These are phyloP conservation scores for Crocuta crocuta DNA, from an alignment of 2,113 vertebrate genomes.

Conservation along the genomic window DNA sequence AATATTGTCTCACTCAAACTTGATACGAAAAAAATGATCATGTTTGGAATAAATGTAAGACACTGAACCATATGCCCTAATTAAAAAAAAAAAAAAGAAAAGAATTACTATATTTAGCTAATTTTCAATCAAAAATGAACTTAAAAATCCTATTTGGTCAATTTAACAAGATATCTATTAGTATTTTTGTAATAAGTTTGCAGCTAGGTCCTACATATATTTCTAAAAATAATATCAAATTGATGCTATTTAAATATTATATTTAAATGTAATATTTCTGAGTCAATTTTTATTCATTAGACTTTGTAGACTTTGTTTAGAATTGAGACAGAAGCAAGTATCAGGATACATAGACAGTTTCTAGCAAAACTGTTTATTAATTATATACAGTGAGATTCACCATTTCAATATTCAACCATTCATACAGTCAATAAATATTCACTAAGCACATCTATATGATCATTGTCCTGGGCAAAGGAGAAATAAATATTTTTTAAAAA, in stretches of 20 bases:
- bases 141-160: neutral
- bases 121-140: neutral
- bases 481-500: neutral
- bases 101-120: neutral
- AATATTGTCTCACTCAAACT: neutral
- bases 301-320: neutral
- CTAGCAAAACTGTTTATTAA: neutral
- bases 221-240: neutral
- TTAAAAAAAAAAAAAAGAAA: neutral
- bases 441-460: neutral
- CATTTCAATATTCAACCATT: neutral
- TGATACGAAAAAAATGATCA: neutral
- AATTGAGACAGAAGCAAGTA: neutral
- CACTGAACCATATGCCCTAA: neutral
- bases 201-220: neutral
- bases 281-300: conserved; percentile 6
- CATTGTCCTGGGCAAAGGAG: neutral
- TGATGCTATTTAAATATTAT: neutral
- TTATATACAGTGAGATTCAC: neutral
- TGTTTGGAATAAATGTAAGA: neutral
- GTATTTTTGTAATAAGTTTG: neutral
- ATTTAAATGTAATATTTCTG: neutral
- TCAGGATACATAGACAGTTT: neutral
- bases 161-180: neutral
- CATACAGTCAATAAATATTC: neutral